Base-by-base conservation (phyloP, 37 sponge, comb jelly and placozoan genomes). In the Ephydatia muelleri region DNA sequence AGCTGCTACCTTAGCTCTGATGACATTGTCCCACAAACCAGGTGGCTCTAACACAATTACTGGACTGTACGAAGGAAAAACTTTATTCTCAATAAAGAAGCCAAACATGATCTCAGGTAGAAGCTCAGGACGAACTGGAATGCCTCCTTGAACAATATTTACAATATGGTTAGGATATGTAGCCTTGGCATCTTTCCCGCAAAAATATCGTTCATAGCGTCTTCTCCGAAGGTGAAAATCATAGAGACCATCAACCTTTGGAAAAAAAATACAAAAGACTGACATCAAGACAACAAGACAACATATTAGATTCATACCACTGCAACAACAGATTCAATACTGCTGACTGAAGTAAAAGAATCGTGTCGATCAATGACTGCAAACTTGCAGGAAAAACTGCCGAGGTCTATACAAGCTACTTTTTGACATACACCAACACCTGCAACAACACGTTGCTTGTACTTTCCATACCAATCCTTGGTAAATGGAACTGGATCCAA, bases 381-480 rank as follows among this genome's bases (percentile, higher is more conserved):
- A 79, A 66, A 79, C 67, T 79, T 79, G 80, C 66, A 79, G 80
- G 80, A 79, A 36, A 79, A 79, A 67, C 80, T 79, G 49, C 80
- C 80, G 29, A 79, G 66, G 67, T 79, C 80, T 26, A 79, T 4
- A 16, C 64, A 66, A 66, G 26, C 49, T 35, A 79, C 80, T 35
- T n/a, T n/a, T n/a, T n/a, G n/a, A n/a, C n/a, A n/a, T n/a, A n/a
- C n/a, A n/a, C n/a, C n/a, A n/a, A n/a, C n/a, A n/a, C n/a, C n/a
- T n/a, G n/a, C n/a, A n/a, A n/a, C n/a, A n/a, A n/a, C n/a, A n/a
- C n/a, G n/a, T n/a, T n/a, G n/a, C n/a, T n/a, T n/a, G n/a, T n/a
- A n/a, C n/a, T n/a, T n/a, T n/a, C n/a, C n/a, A n/a, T n/a, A n/a
- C n/a, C n/a, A n/a, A n/a, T n/a, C n/a, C n/a, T n/a, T n/a, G n/a